phyloP scores from a whole-genome alignment of 2,888 invertebrate species.

The Chouioia cunea region DNA sequence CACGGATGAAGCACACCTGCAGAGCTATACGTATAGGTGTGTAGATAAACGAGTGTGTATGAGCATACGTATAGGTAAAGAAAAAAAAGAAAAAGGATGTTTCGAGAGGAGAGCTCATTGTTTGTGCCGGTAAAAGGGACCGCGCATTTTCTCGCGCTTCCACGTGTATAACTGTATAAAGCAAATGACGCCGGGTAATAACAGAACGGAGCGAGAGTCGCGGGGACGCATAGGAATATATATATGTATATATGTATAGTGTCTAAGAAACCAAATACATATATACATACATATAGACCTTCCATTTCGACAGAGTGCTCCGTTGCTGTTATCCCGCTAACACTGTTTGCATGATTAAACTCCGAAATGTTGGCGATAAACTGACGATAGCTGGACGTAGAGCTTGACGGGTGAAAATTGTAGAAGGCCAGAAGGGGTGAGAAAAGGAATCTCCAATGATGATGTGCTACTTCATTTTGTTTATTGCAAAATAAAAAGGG shows the following conservation, averaged over 20 bases:
- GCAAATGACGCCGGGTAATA: slow-evolving; percentile 42
- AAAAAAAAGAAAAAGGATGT: slow-evolving; percentile 19
- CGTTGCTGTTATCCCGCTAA: not conserved
- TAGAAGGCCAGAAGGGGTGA: slow-evolving; percentile 1
- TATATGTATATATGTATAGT: not conserved
- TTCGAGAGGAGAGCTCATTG: slow-evolving; percentile 30
- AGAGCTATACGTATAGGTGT: not conserved
- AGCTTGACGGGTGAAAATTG: slow-evolving; percentile 9
- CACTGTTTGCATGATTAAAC: slow-evolving; percentile 29
- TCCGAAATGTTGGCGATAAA: slow-evolving; percentile 23
- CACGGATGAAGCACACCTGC: slow-evolving; percentile 16
- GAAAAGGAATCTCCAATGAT: slow-evolving; percentile 2
- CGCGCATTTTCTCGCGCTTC: slow-evolving; percentile 39
- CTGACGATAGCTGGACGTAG: not conserved
- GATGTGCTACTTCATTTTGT: too few relatives aligned
- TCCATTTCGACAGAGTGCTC: not conserved
- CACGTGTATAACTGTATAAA: slow-evolving; percentile 42
- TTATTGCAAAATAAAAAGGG: too few relatives aligned
- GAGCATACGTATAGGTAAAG: too few relatives aligned
- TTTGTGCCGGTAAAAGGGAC: slow-evolving; percentile 26
- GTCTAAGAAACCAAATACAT: slow-evolving; percentile 1
- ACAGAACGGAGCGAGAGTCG: slow-evolving; percentile 25
- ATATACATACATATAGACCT: too few relatives aligned
- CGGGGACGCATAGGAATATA: slow-evolving; percentile 12
- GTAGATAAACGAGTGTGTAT: too few relatives aligned